Evolutionary conservation across 2,113 vertebrate species (phyloP).

Genomic region (Raja brachyura): DNA sequence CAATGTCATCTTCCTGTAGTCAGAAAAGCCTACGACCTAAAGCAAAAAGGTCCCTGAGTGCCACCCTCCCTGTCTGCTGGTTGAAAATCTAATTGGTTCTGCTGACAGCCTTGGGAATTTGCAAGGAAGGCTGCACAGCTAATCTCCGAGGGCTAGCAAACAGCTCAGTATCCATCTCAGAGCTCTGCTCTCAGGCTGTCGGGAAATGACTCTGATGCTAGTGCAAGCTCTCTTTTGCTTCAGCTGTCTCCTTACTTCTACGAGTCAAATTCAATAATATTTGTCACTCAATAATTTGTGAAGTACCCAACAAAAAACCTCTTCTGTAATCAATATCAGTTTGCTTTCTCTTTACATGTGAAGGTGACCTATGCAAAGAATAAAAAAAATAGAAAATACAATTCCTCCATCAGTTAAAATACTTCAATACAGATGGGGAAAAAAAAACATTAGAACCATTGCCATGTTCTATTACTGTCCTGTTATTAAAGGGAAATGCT

Average conservation of each 20-base stretch:
- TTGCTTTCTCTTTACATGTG: conserved; percentile 66
- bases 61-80: conserved; percentile 77
- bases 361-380: conserved; percentile 77
- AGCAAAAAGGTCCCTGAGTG: conserved; percentile 73
- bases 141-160: conserved; percentile 75
- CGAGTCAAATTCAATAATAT: conserved; percentile 78
- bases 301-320: conserved; percentile 68
- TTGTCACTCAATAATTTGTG: conserved; percentile 74
- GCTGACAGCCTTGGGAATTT: conserved; percentile 80
- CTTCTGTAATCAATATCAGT: conserved; percentile 74
- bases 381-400: conserved; percentile 72
- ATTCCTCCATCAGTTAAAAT: conserved; percentile 58
- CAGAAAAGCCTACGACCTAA: conserved; percentile 73
- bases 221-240: conserved; percentile 64
- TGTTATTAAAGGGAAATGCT: neutral
- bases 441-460: neutral
- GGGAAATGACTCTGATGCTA: conserved; percentile 71
- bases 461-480: neutral
- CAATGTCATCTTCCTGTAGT: conserved; percentile 77
- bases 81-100: conserved; percentile 83
- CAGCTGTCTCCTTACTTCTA: conserved; percentile 70
- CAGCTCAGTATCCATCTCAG: conserved; percentile 76
- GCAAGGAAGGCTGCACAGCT: conserved; percentile 71
- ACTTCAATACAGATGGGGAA: neutral
- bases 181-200: conserved; percentile 72